Evolutionary conservation across 2,888 invertebrate species (phyloP).

Genomic region (Dryococelus australis): DNA sequence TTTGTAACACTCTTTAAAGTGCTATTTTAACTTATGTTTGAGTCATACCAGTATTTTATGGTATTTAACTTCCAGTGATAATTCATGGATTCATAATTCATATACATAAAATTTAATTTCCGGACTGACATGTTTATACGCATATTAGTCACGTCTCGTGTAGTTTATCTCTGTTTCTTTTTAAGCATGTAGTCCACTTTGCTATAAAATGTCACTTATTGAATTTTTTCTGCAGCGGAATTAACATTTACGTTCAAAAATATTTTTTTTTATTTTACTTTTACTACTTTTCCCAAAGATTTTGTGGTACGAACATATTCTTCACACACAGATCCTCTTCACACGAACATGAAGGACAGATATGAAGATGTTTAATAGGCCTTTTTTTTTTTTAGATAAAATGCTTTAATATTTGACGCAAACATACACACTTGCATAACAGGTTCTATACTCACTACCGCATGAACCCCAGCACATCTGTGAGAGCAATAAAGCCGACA

Average conservation of each 20-base stretch:
- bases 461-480: background rate
- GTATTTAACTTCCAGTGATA: too few species aligned
- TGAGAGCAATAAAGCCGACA: background rate
- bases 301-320: background rate
- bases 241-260: background rate
- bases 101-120: too few species aligned
- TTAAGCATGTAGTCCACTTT: too few species aligned
- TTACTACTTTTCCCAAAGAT: conserved; percentile 13
- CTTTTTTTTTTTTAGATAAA: background rate
- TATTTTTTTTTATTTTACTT: background rate
- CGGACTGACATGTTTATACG: too few species aligned
- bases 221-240: background rate
- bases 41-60: too few species aligned
- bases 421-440: background rate
- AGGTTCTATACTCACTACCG: background rate
- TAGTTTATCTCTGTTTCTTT: too few species aligned
- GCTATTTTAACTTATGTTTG: too few species aligned
- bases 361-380: background rate
- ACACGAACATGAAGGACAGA: background rate
- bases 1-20: background rate
- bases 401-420: background rate
- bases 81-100: too few species aligned
- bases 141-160: too few species aligned
- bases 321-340: background rate
- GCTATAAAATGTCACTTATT: too few species aligned